phyloP scores from a whole-genome alignment of 2,113 vertebrate species.

The Amblyornis subalaris region DNA sequence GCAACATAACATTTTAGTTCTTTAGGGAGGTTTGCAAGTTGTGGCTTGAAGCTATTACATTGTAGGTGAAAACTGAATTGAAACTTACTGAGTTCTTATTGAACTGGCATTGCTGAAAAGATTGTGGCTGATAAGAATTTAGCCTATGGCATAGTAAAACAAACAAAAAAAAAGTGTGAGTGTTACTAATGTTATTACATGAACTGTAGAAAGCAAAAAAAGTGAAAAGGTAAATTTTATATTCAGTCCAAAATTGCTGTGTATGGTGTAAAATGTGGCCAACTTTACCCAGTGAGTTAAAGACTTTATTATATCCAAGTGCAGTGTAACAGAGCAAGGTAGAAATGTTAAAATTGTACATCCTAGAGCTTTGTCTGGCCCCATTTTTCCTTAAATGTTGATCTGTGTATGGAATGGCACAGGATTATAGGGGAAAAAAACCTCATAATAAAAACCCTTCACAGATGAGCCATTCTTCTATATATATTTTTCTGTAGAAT shows the following conservation, averaged over 20 bases:
- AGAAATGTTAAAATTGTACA: not conserved
- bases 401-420: not conserved
- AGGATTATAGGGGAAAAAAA: not conserved
- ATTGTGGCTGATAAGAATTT: not conserved
- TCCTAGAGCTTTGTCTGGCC: not conserved
- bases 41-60: not conserved
- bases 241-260: not conserved
- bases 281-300: not conserved
- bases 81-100: not conserved
- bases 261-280: not conserved
- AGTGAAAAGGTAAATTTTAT: not conserved
- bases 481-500: not conserved
- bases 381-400: not conserved
- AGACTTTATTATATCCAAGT: not conserved
- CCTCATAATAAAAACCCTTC: accelerated
- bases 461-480: not conserved
- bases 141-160: not conserved
- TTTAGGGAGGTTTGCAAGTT: not conserved
- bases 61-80: not conserved
- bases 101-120: not conserved
- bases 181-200: not conserved
- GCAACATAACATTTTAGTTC: not conserved
- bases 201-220: not conserved
- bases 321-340: not conserved
- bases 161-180: not conserved